Conservation (phyloP, 2,888 invertebrate species). For the Linyphia triangularis region DNA sequence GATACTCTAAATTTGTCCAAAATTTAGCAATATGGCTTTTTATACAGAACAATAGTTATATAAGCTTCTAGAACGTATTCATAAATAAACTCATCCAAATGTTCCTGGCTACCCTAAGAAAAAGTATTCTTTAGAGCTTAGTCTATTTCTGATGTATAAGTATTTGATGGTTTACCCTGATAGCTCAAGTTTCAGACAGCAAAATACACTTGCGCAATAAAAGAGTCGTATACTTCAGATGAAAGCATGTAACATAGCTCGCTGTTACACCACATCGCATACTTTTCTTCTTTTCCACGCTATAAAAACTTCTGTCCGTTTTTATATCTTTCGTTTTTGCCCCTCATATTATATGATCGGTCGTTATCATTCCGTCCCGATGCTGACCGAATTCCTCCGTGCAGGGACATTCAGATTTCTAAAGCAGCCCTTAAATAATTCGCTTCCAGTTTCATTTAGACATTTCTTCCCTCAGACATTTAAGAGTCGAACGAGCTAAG, state of each 20-base stretch:
- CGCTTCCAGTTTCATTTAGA: not conserved
- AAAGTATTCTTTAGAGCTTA: not conserved
- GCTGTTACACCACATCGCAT: constrained; percentile 20
- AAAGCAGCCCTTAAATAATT: not conserved
- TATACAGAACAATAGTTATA: no score
- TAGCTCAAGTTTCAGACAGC: constrained; percentile 13
- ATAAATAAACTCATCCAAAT: not conserved
- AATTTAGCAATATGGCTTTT: no score
- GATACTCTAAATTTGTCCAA: no score
- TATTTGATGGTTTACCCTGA: constrained; percentile 15
- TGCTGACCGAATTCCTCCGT: not conserved
- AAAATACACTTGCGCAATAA: constrained; percentile 24
- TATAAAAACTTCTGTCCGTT: constrained; percentile 34
- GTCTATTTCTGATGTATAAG: constrained; percentile 9
- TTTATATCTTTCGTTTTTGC: constrained; percentile 25
- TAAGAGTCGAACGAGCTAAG: no score
- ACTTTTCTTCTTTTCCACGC: not conserved
- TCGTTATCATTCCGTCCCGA: constrained; percentile 20
- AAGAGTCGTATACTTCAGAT: constrained; percentile 43
- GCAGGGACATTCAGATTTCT: constrained; percentile 26
- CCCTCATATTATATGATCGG: constrained; percentile 3
- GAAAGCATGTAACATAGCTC: constrained; percentile 32
- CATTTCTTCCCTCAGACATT: no score
- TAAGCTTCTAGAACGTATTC: not conserved
- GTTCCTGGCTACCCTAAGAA: not conserved